Evolutionary conservation across 2,888 invertebrate species (phyloP).

Genomic region (Pandemis cinnamomeana): DNA sequence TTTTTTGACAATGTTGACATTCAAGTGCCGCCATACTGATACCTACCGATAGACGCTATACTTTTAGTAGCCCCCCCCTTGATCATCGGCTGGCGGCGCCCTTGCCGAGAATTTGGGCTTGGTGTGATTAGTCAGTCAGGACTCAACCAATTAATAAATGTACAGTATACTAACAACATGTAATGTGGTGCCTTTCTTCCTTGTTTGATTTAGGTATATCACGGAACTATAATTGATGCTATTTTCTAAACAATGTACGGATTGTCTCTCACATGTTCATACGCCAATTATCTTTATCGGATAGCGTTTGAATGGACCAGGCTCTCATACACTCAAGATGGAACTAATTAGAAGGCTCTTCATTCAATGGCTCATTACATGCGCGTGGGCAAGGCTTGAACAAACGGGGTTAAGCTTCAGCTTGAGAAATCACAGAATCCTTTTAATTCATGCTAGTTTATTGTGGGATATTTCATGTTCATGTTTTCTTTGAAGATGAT

Average conservation of each 20-base stretch:
- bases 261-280: conserved; percentile 32
- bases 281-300: conserved; percentile 71
- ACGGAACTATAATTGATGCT: neutral
- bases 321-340: conserved; percentile 68
- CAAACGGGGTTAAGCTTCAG: conserved; percentile 33
- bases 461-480: neutral
- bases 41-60: too few relatives aligned
- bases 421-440: conserved; percentile 10
- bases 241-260: conserved; percentile 31
- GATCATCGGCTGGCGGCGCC: too few relatives aligned
- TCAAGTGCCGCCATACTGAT: too few relatives aligned
- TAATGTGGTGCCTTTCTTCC: neutral
- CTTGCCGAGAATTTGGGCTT: too few relatives aligned
- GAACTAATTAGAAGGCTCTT: conserved; percentile 68
- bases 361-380: conserved; percentile 71
- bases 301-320: conserved; percentile 71
- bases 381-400: conserved; percentile 32
- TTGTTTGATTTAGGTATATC: neutral
- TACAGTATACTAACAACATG: neutral
- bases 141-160: too few relatives aligned
- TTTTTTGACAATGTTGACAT: too few relatives aligned
- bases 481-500: neutral
- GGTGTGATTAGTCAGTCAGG: too few relatives aligned
- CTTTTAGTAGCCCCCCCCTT: too few relatives aligned
- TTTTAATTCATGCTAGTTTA: neutral